Conservation (phyloP, 2,113 vertebrate genomes). For the Conger conger region DNA sequence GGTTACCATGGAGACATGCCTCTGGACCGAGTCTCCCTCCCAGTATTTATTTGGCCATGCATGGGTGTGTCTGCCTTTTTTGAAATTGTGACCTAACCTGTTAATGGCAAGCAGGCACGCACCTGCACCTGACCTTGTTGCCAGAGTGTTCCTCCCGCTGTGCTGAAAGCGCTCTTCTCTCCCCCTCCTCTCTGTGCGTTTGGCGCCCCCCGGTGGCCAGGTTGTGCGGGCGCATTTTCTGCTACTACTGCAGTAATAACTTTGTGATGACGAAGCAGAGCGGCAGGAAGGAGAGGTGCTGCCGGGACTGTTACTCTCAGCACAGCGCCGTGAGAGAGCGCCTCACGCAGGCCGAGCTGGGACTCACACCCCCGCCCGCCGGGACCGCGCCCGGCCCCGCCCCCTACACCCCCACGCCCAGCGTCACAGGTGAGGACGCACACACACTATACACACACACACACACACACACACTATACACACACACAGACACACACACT, state of each 20-base stretch:
- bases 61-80: no score
- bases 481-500: not conserved
- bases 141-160: not conserved
- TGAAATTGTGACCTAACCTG: no score
- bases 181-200: not conserved
- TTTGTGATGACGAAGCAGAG: conserved; percentile 76
- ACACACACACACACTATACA: not conserved
- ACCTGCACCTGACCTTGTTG: no score
- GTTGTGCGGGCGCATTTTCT: conserved; percentile 88
- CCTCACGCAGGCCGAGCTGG: conserved; percentile 61
- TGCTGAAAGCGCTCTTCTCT: not conserved
- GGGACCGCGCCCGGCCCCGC: conserved; percentile 48
- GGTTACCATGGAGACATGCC: conserved; percentile 90
- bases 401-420: conserved; percentile 60
- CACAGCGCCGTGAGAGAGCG: conserved; percentile 70
- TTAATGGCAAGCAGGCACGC: no score
- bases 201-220: conserved; percentile 54
- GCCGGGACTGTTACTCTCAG: conserved; percentile 81
- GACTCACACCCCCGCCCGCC: conserved; percentile 43
- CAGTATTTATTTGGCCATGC: no score
- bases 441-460: not conserved
- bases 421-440: conserved; percentile 67
- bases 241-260: conserved; percentile 96
- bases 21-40: conserved; percentile 81
- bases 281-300: conserved; percentile 90